These are phyloP conservation scores for Papilio polytes DNA, from an alignment of 1,140 invertebrate genomes.

Conservation along the genomic window DNA sequence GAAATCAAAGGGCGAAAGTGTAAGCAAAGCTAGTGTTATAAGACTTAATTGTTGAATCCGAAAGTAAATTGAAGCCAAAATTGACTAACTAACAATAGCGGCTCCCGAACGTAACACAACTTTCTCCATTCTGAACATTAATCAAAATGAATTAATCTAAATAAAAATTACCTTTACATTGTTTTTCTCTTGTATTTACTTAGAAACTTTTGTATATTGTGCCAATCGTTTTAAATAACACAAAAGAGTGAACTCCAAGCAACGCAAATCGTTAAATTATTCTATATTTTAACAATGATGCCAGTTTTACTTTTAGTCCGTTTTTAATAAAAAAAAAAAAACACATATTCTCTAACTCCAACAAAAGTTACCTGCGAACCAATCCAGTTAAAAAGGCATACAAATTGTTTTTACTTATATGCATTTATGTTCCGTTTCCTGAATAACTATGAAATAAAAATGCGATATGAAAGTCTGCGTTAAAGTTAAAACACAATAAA, in stretches of 20 bases:
- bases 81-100: slow-evolving; percentile 34
- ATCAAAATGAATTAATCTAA: slow-evolving; percentile 36
- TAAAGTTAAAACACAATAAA: slow-evolving; percentile 21
- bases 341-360: background rate
- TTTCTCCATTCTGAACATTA: slow-evolving; percentile 36
- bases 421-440: slow-evolving; percentile 4
- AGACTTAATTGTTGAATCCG: slow-evolving; percentile 39
- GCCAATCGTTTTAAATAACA: background rate
- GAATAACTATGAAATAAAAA: slow-evolving; percentile 9
- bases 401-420: background rate
- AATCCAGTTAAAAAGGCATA: background rate
- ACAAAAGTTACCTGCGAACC: background rate
- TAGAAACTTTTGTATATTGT: background rate
- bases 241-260: background rate
- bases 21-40: slow-evolving; percentile 28
- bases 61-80: slow-evolving; percentile 40
- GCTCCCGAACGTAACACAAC: slow-evolving; percentile 26
- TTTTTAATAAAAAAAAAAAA: too few relatives aligned
- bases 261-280: background rate
- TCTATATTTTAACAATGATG: background rate
- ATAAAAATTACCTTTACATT: slow-evolving; percentile 31
- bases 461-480: slow-evolving; percentile 2
- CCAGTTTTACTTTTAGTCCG: background rate
- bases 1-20: slow-evolving; percentile 29
- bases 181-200: slow-evolving; percentile 3